Evolutionary conservation across 2,797 vertebrate genomes (phyloP), one percentile per base, ranked within the genome.

Genomic region (Eleutherodactylus coqui): DNA sequence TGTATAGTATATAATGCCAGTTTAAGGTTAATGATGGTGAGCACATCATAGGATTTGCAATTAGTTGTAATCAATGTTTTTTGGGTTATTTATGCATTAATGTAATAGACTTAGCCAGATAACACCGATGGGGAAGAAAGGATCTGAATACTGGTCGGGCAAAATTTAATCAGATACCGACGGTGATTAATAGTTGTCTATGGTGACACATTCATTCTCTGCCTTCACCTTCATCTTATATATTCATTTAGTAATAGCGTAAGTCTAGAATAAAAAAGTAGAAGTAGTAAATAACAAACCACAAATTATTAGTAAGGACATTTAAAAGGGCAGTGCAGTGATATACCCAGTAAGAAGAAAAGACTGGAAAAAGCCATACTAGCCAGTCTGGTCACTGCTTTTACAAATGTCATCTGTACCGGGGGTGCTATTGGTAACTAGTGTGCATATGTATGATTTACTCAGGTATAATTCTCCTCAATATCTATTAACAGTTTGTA

Each of bases 121-220:
- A 43, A 27, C 11, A 72, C 36, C 6, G 24, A 73, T 27, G 19
- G 3, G 70, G 24, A 14, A 45, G 14, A 41, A 6, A 43, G 21
- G n/a, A 19, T 72, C 38, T 41, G 69, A 72, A 43, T 72, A 43
- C 69, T n/a, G 21, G 21, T 43, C 21, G 17, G 29, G 10, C 38
- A 16, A 41, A n/a, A n/a, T 14, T 24, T 73, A 73, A 73, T 73
- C 21, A 73, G 38, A 27, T 45, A 27, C 11, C 43, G 24, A 45
- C 41, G 45, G 41, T 45, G 70, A 73, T 73, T 73, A 43, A 70
- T 43, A 41, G 38, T 45, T 73, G 70, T 45, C 70, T 73, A 43
- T 45, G 21, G 70, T 27, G 70, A 45, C 41, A 73, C 70, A 45
- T 73, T 45, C 13, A 73, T 73, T 73, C 6, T 43, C 70, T 45